Base-by-base conservation (phyloP, 37 sponge, comb jelly and placozoan genomes). In the Bolinopsis microptera region DNA sequence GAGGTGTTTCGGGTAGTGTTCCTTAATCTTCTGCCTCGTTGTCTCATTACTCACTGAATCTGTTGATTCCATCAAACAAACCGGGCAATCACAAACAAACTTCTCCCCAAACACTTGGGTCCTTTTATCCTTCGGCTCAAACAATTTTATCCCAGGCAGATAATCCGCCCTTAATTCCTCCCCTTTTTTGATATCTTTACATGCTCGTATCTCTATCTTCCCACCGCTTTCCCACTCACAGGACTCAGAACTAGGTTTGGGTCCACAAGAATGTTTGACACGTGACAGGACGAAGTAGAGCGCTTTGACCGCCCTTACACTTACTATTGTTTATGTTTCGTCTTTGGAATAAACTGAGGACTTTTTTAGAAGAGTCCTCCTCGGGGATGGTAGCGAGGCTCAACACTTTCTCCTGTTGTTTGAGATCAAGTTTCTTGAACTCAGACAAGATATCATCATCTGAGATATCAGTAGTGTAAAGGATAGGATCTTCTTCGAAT, bases 1-100 rank as follows among this genome's bases (percentile, higher is more conserved):
- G 75, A 30, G 25, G 75, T 72, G 31, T 72, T 72, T 21, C 75
- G n/a, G 75, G 25, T 72, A 72, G 75, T 72, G 27, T 72, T 72
- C 75, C 75, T 72, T 72, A 24, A 72, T 72, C 3, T 28, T n/a
- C 31, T 30, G 3, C 31, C 75, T n/a, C 3, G 25, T 72, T 28
- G 75, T 72, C 18, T 72, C 75, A 24, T 72, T 72, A 30, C 3
- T 28, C 75, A 23, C 31, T 5, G 75, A n/a, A 24, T 72, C 75
- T n/a, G 27, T 72, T 28, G 2, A 5, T 28, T 72, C 75, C 5
- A 72, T 8, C 31, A 30, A 30, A 21, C 75, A 72, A 8, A 72
- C 75, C 25, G 31, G 31, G 18, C 75, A 72, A 72, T 72, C 75
- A 72, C 75, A 72, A 2, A 24, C 5, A 28, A 30, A 72, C 5